Base-by-base conservation (phyloP, 2,888 invertebrate genomes). In the Nomada flava region DNA sequence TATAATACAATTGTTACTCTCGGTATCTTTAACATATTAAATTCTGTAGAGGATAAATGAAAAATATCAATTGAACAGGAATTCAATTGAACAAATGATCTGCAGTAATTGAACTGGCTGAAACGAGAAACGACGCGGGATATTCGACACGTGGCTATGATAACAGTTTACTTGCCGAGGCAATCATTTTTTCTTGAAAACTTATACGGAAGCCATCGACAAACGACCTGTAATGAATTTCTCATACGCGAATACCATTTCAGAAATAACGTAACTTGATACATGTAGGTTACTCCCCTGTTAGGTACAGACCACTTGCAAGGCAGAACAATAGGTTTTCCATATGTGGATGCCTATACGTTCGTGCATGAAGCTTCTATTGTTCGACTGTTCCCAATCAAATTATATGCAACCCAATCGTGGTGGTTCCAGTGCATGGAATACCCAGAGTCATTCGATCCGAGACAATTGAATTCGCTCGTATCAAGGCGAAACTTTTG, bases 361-460 rank as follows among this genome's bases (percentile, higher is more conserved):
- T 42, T 75, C 71, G 10, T 29, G 15, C 64, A 75, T 26, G 53
- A 29, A 23, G 15, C 20, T 13, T 36, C 70, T 20, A 83, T 85
- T 78, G 64, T 72, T 60, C 81, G 67, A 64, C 36, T 55, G 59
- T 70, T 78, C 70, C 82, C 89, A 81, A 89, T 90, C 78, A 86
- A 90, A 88, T 89, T 90, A 90, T 88, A 84, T 86, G 82, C 79
- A 67, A 74, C 76, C 64, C 73, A 73, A 82, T 78, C 60, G 69
- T n/a, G 20, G 23, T 26, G 60, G 69, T 65, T 63, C 68, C 47
- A 65, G 64, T 69, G 67, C 67, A 76, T 76, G 77, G 86, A 88
- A 79, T 74, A 77, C 67, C 64, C 44, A 36, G 53, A 62, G 20
- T 71, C 44, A 65, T 76, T 86, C 44, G 15, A 42, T 7, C 0